phyloP scores from a whole-genome alignment of 2,888 invertebrate genomes.

The Gortyna flavago region DNA sequence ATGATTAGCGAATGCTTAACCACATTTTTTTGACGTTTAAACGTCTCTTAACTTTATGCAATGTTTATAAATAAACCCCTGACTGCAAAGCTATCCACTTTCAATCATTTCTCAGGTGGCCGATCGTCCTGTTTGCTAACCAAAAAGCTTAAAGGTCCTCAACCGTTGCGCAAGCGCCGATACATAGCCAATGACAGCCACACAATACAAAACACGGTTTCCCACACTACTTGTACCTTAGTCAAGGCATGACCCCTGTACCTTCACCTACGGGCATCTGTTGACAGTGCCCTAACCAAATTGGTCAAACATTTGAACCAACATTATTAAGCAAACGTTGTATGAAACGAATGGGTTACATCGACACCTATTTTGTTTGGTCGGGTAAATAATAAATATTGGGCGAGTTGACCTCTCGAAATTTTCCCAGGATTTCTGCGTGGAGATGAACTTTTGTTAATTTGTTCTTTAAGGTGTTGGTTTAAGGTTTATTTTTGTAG shows the following conservation, averaged over 20 bases:
- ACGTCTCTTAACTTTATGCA: too few relatives aligned
- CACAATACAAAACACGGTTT: conserved; percentile 56
- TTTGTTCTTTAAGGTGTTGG: conserved; percentile 12
- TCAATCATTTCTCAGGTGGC: not conserved
- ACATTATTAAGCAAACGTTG: conserved; percentile 68
- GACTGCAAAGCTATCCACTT: not conserved
- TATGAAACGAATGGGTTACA: conserved; percentile 78
- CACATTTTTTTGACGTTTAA: too few relatives aligned
- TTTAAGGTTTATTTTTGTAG: conserved; percentile 34
- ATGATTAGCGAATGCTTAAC: too few relatives aligned
- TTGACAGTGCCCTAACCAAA: conserved; percentile 79
- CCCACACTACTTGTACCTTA: conserved; percentile 60
- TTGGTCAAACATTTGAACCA: conserved; percentile 73
- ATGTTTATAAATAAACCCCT: not conserved
- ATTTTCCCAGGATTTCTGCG: conserved; percentile 79
- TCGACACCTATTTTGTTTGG: conserved; percentile 84
- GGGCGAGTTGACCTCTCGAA: conserved; percentile 76
- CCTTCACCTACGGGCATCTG: conserved; percentile 74
- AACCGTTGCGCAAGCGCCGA: conserved; percentile 34
- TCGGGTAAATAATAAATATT: conserved; percentile 75
- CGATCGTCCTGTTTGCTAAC: conserved; percentile 36
- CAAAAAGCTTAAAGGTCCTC: conserved; percentile 31
- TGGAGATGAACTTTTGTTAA: not conserved
- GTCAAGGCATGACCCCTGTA: conserved; percentile 69
- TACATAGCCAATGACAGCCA: conserved; percentile 42